These are phyloP conservation scores for Ceriagrion tenellum DNA, from an alignment of 2,888 invertebrate species.

Conservation along the genomic window DNA sequence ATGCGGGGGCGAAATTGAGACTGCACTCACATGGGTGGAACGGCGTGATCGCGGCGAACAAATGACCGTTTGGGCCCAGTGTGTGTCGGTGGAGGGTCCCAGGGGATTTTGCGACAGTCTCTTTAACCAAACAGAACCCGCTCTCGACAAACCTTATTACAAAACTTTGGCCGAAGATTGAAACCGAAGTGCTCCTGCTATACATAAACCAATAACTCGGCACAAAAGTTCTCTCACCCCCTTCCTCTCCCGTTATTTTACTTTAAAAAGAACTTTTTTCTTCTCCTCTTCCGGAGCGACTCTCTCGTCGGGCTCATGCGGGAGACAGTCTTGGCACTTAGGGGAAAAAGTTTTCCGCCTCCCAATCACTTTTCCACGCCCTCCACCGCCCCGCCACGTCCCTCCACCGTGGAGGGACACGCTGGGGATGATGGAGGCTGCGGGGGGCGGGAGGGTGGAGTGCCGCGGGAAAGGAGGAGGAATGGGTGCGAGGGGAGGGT, in stretches of 20 bases:
- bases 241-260: background rate
- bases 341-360: constrained; percentile 1
- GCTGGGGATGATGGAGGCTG: background rate
- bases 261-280: constrained; percentile 33
- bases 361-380: background rate
- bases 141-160: constrained; percentile 18
- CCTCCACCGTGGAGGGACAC: background rate
- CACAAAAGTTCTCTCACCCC: background rate
- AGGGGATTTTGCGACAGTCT: background rate
- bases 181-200: constrained; percentile 32
- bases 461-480: constrained; percentile 69
- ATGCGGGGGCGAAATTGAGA: background rate
- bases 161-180: constrained; percentile 17
- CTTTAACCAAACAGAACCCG: constrained; percentile 8
- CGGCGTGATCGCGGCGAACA: background rate
- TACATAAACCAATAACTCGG: constrained; percentile 31
- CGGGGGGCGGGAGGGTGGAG: constrained; percentile 67
- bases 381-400: background rate
- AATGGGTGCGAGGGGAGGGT: constrained; percentile 69
- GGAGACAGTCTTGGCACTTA: constrained; percentile 20
- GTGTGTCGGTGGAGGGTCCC: background rate
- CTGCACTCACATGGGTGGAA: background rate
- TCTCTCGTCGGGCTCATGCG: constrained; percentile 10
- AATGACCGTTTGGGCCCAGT: background rate
- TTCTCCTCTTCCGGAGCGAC: constrained; percentile 11